Evolutionary conservation across 2,888 invertebrate species (phyloP).

Genomic region (Alloscopus bannaensis): DNA sequence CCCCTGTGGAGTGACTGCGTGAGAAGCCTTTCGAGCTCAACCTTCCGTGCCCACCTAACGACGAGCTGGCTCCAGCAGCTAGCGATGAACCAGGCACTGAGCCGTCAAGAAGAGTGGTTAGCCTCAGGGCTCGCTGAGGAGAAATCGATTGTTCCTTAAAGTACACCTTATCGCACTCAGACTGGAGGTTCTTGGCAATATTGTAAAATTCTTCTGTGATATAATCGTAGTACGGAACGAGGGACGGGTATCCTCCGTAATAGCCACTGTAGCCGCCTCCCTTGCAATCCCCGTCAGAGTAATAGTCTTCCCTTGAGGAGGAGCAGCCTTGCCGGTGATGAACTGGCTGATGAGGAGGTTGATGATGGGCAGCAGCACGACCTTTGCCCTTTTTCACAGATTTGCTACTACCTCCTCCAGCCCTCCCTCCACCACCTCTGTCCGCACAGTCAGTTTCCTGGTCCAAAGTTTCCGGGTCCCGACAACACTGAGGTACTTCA

Average conservation of each 20-base stretch:
- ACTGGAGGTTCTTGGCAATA: conserved; percentile 70
- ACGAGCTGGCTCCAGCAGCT: conserved; percentile 54
- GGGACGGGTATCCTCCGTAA: conserved; percentile 70
- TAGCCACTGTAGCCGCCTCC: conserved; percentile 48
- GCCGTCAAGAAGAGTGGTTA: conserved; percentile 67
- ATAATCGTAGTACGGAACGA: conserved; percentile 73
- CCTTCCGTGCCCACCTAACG: conserved; percentile 55
- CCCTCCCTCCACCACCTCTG: conserved; percentile 13
- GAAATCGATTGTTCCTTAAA: conserved; percentile 72
- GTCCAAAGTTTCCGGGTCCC: conserved; percentile 60
- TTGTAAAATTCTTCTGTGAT: conserved; percentile 73
- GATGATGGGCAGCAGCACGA: conserved; percentile 34
- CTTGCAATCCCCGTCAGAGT: conserved; percentile 72
- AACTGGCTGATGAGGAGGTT: conserved; percentile 26
- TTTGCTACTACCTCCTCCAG: conserved; percentile 45
- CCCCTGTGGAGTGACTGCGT: conserved; percentile 70
- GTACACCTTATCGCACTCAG: conserved; percentile 73
- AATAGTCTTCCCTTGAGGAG: conserved; percentile 66
- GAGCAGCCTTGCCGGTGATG: conserved; percentile 43
- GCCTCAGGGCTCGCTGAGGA: conserved; percentile 70
- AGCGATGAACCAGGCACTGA: conserved; percentile 41
- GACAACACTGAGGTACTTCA: conserved; percentile 67
- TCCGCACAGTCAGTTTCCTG: conserved; percentile 42
- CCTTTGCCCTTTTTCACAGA: conserved; percentile 38
- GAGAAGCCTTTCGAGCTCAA: conserved; percentile 68